A percentile compares a stretch with the other conserved stretches of the same genome.
phyloP scores from a whole-genome alignment of 2,113 vertebrate genomes.

The Serilophus lunatus region DNA sequence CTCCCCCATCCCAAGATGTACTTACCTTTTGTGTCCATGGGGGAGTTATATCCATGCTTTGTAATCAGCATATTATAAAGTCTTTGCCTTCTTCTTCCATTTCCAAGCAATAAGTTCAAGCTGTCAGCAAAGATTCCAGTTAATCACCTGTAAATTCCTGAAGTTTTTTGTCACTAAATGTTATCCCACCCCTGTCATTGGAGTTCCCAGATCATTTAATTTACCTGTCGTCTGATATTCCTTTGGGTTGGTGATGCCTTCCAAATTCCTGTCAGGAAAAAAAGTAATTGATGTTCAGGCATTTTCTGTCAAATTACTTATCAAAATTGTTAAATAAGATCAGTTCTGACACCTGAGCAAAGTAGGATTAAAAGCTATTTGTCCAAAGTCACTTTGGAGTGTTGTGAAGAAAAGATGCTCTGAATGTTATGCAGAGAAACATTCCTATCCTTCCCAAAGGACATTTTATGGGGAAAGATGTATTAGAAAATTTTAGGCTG shows the following conservation, averaged over 20 bases:
- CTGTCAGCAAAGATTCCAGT: background rate
- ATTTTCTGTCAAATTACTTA: constrained; percentile 45
- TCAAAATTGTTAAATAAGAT: constrained; percentile 28
- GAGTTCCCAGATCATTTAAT: background rate
- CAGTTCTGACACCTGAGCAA: constrained; percentile 8
- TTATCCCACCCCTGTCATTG: background rate
- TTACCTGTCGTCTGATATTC: background rate
- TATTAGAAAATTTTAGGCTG: background rate
- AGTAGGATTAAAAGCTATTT: background rate
- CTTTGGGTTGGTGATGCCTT: background rate
- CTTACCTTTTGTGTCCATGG: background rate
- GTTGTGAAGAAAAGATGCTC: background rate
- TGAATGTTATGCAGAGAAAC: background rate
- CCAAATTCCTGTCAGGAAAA: background rate
- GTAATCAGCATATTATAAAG: background rate
- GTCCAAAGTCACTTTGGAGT: background rate
- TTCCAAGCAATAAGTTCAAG: background rate
- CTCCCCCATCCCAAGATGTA: background rate
- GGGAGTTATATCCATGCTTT: fast-evolving
- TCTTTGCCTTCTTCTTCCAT: background rate
- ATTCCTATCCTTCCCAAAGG: background rate
- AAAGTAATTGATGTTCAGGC: background rate
- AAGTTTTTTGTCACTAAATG: background rate
- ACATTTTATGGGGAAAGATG: background rate
- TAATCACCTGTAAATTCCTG: background rate